Base-by-base conservation (phyloP, 2,888 invertebrate genomes). In the Oxystoma pomonae region DNA sequence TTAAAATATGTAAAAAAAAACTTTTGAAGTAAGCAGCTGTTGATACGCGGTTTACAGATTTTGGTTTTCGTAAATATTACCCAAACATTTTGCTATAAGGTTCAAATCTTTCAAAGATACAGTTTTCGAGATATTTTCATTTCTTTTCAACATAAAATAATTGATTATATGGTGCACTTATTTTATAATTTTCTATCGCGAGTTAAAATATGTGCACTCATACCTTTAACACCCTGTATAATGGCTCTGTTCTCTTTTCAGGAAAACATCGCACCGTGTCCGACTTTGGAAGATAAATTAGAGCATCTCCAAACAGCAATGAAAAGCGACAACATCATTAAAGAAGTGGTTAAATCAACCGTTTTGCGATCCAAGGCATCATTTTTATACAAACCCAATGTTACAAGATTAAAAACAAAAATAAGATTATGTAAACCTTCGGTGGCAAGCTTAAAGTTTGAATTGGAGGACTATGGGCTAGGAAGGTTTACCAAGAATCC, bases 381-480 rank as follows among this genome's bases (percentile, higher is more conserved):
- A 7, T 20, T 51, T 16, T 57, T 12, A 7, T 74, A 74, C 58
- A 62, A 22, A 16, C 72, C 71, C 5, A 61, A 68, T 5, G 66
- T 62, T 19, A 62, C 21, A 1, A 72, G 71, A 63, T 20, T 74
- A 0, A 68, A 71, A 63, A 71, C 73, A 0, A 63, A 62, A 50
- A 63, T 71, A 7, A 67, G 57, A 21, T 63, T 74, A 0, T 70
- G 62, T 59, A 72, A 71, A 63, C 69, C 74, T 1, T 63, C 66
- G 19, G 18, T 62, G 0, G 5, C 35, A 1, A 66, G 62, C 5
- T n/a, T 69, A 0, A 55, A 50, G 5, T 57, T 63, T 22, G 57
- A 69, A 81, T 69, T 85, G 58, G 86, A 87, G 35, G 89, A 90
- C 73, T 91, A 91, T 71, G 87, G 86, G 18, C 76, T 91, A 0